Evolutionary conservation across 2,888 invertebrate genomes (phyloP), one percentile per base, ranked within the genome.

Genomic region (Acleris literana): DNA sequence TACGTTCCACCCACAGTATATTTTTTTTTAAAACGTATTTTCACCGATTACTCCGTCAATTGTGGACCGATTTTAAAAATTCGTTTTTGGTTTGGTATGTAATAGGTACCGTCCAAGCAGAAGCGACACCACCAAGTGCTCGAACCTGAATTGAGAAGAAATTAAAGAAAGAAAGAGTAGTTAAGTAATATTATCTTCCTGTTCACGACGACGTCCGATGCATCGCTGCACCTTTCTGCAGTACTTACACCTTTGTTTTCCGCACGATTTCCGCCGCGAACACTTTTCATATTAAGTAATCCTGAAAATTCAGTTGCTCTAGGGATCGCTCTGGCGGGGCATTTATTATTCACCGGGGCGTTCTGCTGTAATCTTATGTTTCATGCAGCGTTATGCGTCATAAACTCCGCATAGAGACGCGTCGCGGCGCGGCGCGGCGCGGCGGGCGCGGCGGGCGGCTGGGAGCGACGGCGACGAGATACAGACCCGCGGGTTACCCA

Each of bases 291-390:
- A 55, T 56, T 49, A 63, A 63, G 63, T 55, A 63, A 56, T 51
- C 63, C 56, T 63, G 63, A 51, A 63, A 57, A 63, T 63, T 63
- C 63, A 57, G 63, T 63, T 57, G 49, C 56, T 57, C 56, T 44
- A 25, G 63, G 63, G 63, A 51, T 56, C 63, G 33, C 62, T 63
- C 51, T 57, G 56, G 25, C 63, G 56, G 25, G 25, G 43, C 56
- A 51, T 63, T 63, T 63, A 63, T 63, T 63, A 63, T 63, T 63
- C 63, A 63, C 56, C 44, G 56, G 39, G 56, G 39, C 63, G 56
- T 43, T 56, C 56, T 56, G 63, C 63, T 63, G 63, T 63, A 63
- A 63, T 63, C 63, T 63, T 63, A 63, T 63, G 63, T 63, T 57
- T 63, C 63, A 63, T 63, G 56, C 63, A 63, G 25, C 56, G 63